phyloP scores from a whole-genome alignment of 2,888 invertebrate genomes.

The Ischnus inquisitorius region DNA sequence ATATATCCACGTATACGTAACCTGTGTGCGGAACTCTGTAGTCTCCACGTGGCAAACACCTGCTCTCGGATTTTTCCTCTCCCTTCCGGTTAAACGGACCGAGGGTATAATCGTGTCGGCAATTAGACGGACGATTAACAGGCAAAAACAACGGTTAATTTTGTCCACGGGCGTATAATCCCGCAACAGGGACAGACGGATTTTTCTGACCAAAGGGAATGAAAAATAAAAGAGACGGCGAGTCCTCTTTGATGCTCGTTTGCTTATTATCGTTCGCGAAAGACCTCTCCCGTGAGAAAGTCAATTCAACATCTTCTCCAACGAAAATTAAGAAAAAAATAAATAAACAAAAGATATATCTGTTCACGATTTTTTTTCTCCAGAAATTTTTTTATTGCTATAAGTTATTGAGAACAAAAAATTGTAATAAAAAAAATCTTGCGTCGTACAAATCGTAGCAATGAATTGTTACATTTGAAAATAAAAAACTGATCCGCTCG shows the following conservation, averaged over 20 bases:
- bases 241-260: constrained; percentile 12
- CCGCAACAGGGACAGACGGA: constrained; percentile 27
- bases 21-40: constrained; percentile 18
- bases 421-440: no score
- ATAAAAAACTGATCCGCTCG: no score
- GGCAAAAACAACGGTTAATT: constrained; percentile 37
- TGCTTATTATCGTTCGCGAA: no score
- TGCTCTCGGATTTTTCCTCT: constrained; percentile 62
- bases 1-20: constrained; percentile 5
- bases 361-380: background rate
- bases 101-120: constrained; percentile 56
- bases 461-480: no score
- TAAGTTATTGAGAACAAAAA: no score
- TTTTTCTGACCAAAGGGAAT: constrained; percentile 23
- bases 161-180: constrained; percentile 11
- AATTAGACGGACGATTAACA: constrained; percentile 50
- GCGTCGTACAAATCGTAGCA: no score
- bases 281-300: constrained; percentile 18
- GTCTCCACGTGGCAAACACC: constrained; percentile 42
- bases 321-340: background rate
- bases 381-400: no score
- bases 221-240: background rate
- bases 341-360: background rate
- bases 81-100: constrained; percentile 50
- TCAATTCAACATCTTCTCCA: constrained; percentile 10